Base-by-base conservation (phyloP, 1,140 invertebrate species). In the Saccostrea cuccullata region DNA sequence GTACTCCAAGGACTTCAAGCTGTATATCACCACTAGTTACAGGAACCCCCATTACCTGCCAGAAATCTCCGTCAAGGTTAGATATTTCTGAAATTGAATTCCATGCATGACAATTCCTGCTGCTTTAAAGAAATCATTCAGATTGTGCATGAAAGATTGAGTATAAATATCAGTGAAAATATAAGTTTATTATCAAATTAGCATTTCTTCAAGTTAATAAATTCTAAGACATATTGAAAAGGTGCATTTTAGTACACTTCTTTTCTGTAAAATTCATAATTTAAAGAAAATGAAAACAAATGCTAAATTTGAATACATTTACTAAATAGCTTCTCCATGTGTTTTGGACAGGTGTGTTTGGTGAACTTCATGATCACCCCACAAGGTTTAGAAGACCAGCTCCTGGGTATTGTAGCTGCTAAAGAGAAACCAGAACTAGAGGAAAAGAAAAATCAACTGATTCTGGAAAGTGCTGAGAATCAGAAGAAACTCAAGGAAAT, bases 401-500 rank as follows among this genome's bases (percentile, higher is more conserved):
- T 95, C 86, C 90, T 95, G 77, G 94, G 95, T 70, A 95, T 95
- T 84, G 95, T 95, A 55, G 95, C 94, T 86, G 95, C 95, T 40
- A 94, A 94, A 88, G 95, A 95, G 90, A 95, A 95, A 90, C 95
- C 95, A 82, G 93, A 95, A 87, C 91, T 95, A n/a, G 95, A 95
- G 88, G 94, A 95, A 89, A 95, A 94, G 91, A 95, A 95, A 88
- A 95, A 95, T 88, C 89, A 94, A 84, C 91, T 95, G 56, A 95
- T 95, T 73, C 85, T 95, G 15, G 94, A 95, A 87, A 91, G 93
- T 86, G 94, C 95, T 26, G 91, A 91, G 23, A 95, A 95, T 90
- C 94, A 95, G 89, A 94, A 94, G 88, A 96, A 98, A 91, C 93
- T 99, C 70, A 98, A 98, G 94, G 98, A 99, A 93, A 98, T 98